Base-by-base conservation (phyloP, 2,888 invertebrate species). In the Azorinus chamasolen region DNA sequence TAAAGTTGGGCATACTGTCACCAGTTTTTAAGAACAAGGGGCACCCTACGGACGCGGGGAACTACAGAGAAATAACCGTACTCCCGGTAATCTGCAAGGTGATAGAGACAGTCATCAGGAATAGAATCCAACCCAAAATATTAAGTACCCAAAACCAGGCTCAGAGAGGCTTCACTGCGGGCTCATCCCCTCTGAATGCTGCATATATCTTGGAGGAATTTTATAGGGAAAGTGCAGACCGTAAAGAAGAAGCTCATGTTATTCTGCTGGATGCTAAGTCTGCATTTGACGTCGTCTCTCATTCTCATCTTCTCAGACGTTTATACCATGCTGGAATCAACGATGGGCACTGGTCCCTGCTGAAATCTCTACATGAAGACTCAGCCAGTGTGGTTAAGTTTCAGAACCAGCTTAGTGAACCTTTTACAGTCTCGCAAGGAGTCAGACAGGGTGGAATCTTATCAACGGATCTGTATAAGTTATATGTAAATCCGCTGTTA, bases 11-110 rank as follows among this genome's bases (percentile, higher is more conserved):
- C 8, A 18, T 51, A 10, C 3, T 16, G 14, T 48, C 41, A 6
- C 54, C 64, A 27, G 18, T 62, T 4, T 62, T 46, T 20, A 61
- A 61, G 18, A 10, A 20, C 2, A 46, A 59, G 27, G 45, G 59
- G 2, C 25, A 27, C 1, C 39, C 18, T 22, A 8, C 22, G 8
- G 51, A 39, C 16, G 32, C 51, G 6, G 24, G 20, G 22, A 62
- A 62, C 22, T 62, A 62, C 46, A 39, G 51, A 16, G 62, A 51
- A 22, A 62, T 51, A 32, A 62, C 62, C 14, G 22, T 62, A 1
- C 10, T 22, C 8, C 39, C 62, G 18, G 27, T 51, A 51, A 16
- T 62, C 16, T 27, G 37, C 16, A 64, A 53, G 54, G 37, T 64
- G 2, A 4, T 64, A 10, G 64, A 64, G 43, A 39, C 39, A 5